Conservation (phyloP, 2,888 invertebrate genomes). For the Petrolisthes manimaculis region DNA sequence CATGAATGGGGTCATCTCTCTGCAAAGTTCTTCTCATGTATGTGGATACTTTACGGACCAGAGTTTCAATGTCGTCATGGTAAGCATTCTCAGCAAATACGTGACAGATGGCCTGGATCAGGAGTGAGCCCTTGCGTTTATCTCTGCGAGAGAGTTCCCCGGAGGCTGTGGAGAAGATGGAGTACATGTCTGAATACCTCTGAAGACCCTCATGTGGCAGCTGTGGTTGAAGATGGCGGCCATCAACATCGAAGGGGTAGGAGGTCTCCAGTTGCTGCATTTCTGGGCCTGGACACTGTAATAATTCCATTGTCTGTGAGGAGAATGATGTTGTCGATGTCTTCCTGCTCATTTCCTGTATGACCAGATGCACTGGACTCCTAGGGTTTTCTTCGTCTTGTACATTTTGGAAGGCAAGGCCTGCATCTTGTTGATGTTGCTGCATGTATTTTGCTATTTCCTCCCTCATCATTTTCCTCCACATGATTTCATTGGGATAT, state of each 20-base stretch:
- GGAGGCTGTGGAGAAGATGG: constrained; percentile 60
- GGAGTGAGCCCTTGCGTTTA: constrained; percentile 52
- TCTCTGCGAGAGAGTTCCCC: constrained; percentile 58
- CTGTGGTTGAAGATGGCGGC: neutral
- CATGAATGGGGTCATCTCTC: constrained; percentile 43
- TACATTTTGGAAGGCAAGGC: neutral
- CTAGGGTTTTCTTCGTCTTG: neutral
- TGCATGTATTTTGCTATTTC: neutral
- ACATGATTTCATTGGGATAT: neutral
- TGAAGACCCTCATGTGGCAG: constrained; percentile 36
- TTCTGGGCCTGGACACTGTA: too few species aligned
- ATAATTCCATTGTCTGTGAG: neutral
- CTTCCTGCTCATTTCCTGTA: constrained; percentile 20
- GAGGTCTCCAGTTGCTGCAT: neutral
- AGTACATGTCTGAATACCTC: constrained; percentile 61
- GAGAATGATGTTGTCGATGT: constrained; percentile 19
- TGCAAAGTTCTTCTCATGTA: constrained; percentile 59
- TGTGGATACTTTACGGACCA: constrained; percentile 57
- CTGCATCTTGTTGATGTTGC: neutral
- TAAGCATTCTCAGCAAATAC: constrained; percentile 57
- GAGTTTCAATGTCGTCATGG: constrained; percentile 56
- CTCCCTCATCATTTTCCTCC: constrained; percentile 19
- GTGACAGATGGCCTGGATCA: constrained; percentile 64
- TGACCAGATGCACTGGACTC: neutral
- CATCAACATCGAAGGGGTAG: constrained; percentile 1